Conservation (phyloP, 2,113 vertebrate genomes). For the Chionodraco myersi region DNA sequence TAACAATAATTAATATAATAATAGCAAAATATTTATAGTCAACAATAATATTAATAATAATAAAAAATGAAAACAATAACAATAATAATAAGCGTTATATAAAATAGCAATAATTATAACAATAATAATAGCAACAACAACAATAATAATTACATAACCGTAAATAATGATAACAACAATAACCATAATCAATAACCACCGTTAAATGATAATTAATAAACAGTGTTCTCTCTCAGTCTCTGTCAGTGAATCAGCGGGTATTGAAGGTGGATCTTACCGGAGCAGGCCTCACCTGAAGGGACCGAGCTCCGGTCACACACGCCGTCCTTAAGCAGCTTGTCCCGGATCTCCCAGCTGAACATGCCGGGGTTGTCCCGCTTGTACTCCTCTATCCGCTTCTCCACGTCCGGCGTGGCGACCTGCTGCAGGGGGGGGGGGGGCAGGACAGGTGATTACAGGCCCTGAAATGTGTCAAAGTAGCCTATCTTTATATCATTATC, state of each 20-base stretch:
- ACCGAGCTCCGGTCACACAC: conserved; percentile 95
- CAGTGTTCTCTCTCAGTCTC: too few relatives aligned
- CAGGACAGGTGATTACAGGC: not conserved
- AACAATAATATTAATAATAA: not conserved
- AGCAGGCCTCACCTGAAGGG: conserved; percentile 96
- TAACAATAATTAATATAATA: not conserved
- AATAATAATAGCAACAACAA: not conserved
- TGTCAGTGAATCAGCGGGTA: not conserved
- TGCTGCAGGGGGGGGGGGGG: conserved; percentile 86
- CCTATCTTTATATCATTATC: not conserved
- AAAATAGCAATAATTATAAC: not conserved
- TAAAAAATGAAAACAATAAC: too few relatives aligned
- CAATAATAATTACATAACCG: not conserved
- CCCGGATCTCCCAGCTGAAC: conserved; percentile 99
- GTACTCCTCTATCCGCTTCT: conserved; percentile 97
- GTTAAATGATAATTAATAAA: not conserved
- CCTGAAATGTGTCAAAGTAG: not conserved
- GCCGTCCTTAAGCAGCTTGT: conserved; percentile 94
- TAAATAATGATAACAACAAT: not conserved
- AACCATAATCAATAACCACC: not conserved
- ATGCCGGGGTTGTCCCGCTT: conserved; percentile 95
- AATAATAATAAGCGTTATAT: too few relatives aligned
- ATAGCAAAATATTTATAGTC: not conserved
- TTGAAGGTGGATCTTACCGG: conserved; percentile 75
- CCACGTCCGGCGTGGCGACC: conserved; percentile 96